Evolutionary conservation across 2,113 vertebrate genomes (phyloP).

Genomic region (Microtus pennsylvanicus): DNA sequence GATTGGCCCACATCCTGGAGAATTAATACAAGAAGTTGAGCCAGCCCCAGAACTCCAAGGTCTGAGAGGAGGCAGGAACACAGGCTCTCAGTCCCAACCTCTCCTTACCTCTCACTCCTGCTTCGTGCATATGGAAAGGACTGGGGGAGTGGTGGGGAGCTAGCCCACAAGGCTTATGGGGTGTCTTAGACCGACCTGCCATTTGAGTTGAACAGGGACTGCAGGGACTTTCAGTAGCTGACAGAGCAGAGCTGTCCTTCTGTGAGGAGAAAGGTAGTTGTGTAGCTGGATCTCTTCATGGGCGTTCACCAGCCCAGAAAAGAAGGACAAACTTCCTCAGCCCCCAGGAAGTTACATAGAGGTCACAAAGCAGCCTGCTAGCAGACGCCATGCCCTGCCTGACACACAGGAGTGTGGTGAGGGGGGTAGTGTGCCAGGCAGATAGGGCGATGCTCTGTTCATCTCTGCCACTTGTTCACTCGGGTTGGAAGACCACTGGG

Average conservation of each 20-base stretch:
- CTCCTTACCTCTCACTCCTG: background rate
- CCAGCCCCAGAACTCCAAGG: background rate
- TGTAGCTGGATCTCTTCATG: background rate
- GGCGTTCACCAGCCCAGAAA: background rate
- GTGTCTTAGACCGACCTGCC: background rate
- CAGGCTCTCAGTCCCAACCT: background rate
- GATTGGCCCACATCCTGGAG: background rate
- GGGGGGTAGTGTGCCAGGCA: background rate
- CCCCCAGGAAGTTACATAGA: background rate
- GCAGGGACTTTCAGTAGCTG: no score
- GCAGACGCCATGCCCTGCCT: background rate
- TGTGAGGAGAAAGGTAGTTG: background rate
- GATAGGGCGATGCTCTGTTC: background rate
- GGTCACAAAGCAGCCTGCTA: background rate
- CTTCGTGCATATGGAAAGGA: background rate
- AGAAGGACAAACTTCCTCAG: background rate
- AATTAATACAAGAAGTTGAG: background rate
- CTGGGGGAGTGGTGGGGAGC: no score
- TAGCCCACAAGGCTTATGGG: background rate
- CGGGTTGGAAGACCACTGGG: background rate
- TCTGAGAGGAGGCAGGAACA: background rate
- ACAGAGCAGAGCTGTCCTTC: background rate
- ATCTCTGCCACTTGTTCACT: background rate
- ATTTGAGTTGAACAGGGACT: background rate
- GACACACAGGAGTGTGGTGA: background rate